Conservation (phyloP, 2,113 vertebrate species). For the Camelus bactrianus region DNA sequence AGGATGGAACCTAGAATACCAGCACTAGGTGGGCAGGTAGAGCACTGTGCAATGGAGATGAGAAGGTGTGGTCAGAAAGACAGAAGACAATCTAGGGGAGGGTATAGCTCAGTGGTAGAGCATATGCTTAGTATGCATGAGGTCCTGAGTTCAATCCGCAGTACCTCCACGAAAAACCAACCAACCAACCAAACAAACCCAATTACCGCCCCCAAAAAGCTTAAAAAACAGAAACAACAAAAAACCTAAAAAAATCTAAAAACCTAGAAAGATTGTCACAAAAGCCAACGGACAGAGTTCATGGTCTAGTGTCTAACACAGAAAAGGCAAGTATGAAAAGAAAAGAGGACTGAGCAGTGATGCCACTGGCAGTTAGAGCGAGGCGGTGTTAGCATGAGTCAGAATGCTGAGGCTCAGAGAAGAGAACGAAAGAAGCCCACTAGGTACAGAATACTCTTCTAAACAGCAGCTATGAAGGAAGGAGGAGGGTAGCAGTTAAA, state of each 20-base stretch:
- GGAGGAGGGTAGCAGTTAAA: background rate
- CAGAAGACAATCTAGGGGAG: background rate
- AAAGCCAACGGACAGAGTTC: slow-evolving; percentile 8
- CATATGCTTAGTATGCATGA: too few relatives aligned
- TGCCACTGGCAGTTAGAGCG: background rate
- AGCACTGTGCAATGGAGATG: background rate
- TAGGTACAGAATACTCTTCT: background rate
- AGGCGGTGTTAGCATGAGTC: background rate
- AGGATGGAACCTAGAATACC: background rate
- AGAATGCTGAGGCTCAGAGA: background rate
- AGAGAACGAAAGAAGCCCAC: background rate
- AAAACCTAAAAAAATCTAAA: too few relatives aligned
- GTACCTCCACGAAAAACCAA: too few relatives aligned
- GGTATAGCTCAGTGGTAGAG: too few relatives aligned
- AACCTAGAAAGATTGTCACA: background rate
- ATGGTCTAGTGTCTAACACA: background rate
- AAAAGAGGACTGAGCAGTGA: background rate
- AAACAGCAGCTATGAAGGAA: slow-evolving; percentile 12
- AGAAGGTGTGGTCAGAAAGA: slow-evolving; percentile 9
- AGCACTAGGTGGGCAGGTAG: background rate
- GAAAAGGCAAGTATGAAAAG: background rate
- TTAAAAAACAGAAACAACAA: background rate
- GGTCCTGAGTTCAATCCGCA: too few relatives aligned
- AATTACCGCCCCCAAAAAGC: too few relatives aligned
- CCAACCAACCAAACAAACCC: too few relatives aligned